These are phyloP conservation scores for Metalampra italica DNA, from an alignment of 2,888 invertebrate genomes.

Conservation along the genomic window DNA sequence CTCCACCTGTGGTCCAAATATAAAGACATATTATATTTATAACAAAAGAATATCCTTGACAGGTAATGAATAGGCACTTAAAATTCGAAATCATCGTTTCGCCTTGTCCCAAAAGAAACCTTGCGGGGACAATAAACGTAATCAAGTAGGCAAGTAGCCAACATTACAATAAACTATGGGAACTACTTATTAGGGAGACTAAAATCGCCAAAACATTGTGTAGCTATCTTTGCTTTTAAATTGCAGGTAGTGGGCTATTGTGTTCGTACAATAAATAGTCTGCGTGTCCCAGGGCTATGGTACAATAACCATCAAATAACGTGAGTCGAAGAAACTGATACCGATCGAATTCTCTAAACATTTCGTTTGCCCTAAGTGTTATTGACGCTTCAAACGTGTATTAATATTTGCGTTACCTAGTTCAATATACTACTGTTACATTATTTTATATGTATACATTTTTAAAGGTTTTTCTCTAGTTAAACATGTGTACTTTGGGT, in stretches of 20 bases:
- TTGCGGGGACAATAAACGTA: constrained; percentile 20
- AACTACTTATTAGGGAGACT: constrained; percentile 27
- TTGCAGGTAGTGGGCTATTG: constrained; percentile 54
- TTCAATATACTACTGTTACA: neutral
- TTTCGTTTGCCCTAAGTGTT: constrained; percentile 30
- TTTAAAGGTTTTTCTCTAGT: too few species aligned
- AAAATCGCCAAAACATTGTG: constrained; percentile 32
- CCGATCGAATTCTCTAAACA: constrained; percentile 30
- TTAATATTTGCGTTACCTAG: neutral
- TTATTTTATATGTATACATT: neutral
- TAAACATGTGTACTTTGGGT: too few species aligned
- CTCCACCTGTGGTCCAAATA: too few species aligned
- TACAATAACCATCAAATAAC: constrained; percentile 30
- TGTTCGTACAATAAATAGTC: constrained; percentile 23
- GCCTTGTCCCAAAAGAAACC: constrained; percentile 20
- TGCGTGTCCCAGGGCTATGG: constrained; percentile 27
- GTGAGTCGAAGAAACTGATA: constrained; percentile 37
- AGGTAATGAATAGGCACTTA: constrained; percentile 12
- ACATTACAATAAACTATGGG: constrained; percentile 20
- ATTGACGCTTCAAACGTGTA: constrained; percentile 25
- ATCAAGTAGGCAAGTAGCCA: constrained; percentile 12
- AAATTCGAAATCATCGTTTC: constrained; percentile 14
- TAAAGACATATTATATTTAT: too few species aligned
- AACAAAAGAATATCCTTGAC: constrained; percentile 9
- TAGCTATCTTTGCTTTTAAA: constrained; percentile 16